Evolutionary conservation across 2,113 vertebrate genomes (phyloP).

Genomic region (Nycticryphes semicollaris): DNA sequence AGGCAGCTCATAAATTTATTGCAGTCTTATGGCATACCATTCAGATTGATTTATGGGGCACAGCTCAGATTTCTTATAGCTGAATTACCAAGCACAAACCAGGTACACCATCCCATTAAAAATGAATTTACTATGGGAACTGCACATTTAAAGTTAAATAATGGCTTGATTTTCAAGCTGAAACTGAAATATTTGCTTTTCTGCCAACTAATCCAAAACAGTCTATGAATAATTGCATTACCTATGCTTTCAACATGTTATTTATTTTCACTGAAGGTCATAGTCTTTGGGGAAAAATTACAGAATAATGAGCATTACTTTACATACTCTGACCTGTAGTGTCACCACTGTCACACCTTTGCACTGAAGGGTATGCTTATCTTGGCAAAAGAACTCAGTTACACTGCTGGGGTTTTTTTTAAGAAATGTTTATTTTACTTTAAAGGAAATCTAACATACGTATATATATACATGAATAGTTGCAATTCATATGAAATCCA

Average conservation of each 20-base stretch:
- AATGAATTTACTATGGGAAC: constrained; percentile 65
- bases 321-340: constrained; percentile 47
- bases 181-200: constrained; percentile 72
- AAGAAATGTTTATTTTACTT: background rate
- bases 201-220: constrained; percentile 45
- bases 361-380: background rate
- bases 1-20: constrained; percentile 36
- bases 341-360: constrained; percentile 49
- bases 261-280: constrained; percentile 63
- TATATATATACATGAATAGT: background rate
- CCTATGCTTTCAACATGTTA: constrained; percentile 60
- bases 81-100: constrained; percentile 45
- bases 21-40: constrained; percentile 25
- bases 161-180: constrained; percentile 67
- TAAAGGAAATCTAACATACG: background rate
- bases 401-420: background rate
- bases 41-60: constrained; percentile 58
- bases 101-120: constrained; percentile 57
- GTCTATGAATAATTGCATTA: constrained; percentile 67
- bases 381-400: background rate
- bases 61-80: constrained; percentile 41
- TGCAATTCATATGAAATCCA: background rate
- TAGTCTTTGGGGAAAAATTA: constrained; percentile 60
- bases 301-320: constrained; percentile 70
- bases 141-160: constrained; percentile 66